These are phyloP conservation scores for Xenopus borealis DNA, from an alignment of 2,113 vertebrate genomes.

Conservation along the genomic window DNA sequence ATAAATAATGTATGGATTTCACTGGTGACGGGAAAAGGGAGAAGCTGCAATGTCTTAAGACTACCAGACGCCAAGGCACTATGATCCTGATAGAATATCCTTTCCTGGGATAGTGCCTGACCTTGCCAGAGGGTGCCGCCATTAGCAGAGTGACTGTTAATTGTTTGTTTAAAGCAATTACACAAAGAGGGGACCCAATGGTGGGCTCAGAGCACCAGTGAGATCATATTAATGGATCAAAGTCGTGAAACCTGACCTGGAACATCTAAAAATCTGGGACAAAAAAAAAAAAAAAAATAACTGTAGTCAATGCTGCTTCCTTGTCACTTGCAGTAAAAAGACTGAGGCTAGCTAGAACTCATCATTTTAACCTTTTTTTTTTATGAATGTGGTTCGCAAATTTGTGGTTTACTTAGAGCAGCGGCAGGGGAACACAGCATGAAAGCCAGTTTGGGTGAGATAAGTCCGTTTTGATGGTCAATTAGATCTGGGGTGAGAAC, in stretches of 20 bases:
- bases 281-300: neutral
- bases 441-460: no score
- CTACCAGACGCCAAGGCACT: conserved; percentile 37
- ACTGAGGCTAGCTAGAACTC: neutral
- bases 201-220: neutral
- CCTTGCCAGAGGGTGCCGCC: conserved; percentile 40
- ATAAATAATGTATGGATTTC: conserved; percentile 55
- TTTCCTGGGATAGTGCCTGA: conserved; percentile 39
- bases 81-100: conserved; percentile 40
- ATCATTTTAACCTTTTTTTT: no score
- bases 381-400: no score
- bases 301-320: neutral
- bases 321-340: neutral
- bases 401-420: no score
- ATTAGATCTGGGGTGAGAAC: no score
- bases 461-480: no score
- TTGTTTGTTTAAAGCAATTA: conserved; percentile 39
- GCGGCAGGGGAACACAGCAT: no score
- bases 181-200: conserved; percentile 1
- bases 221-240: neutral
- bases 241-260: neutral
- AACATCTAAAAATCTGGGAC: neutral
- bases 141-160: conserved; percentile 26
- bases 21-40: conserved; percentile 43
- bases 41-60: conserved; percentile 36